Conservation (phyloP, 2,797 vertebrate species). For the Tiaroga cobitis region DNA sequence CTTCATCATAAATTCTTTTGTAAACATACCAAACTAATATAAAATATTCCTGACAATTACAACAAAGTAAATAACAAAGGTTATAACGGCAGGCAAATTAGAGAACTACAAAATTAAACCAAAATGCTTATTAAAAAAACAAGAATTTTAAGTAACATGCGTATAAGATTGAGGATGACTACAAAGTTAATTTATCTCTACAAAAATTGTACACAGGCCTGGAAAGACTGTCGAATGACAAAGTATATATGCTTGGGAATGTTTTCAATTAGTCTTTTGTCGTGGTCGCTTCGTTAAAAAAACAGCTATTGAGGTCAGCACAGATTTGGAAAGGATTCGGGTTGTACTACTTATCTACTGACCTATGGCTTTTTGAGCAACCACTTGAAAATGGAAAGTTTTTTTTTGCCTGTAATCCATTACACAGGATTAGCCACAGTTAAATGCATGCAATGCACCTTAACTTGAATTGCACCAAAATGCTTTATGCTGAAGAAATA, state of each 20-base stretch:
- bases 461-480: conserved; percentile 14
- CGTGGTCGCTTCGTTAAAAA: conserved; percentile 10
- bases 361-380: conserved; percentile 24
- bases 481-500: not conserved
- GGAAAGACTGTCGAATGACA: not conserved
- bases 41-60: conserved; percentile 61
- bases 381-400: conserved; percentile 3
- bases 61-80: conserved; percentile 56
- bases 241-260: conserved; percentile 20
- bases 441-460: conserved; percentile 1
- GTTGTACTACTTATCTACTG: conserved; percentile 22
- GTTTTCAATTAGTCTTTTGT: conserved; percentile 30
- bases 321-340: conserved; percentile 22
- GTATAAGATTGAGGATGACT: conserved; percentile 31
- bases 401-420: conserved; percentile 21
- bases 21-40: conserved; percentile 65
- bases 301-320: conserved; percentile 26
- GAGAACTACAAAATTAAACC: conserved; percentile 34
- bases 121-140: conserved; percentile 25
- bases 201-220: conserved; percentile 34
- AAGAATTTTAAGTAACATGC: conserved; percentile 23
- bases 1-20: conserved; percentile 64
- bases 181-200: conserved; percentile 36
- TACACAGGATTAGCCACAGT: conserved; percentile 29
- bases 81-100: conserved; percentile 49